Base-by-base conservation (phyloP, 2,888 invertebrate genomes). In the Fragum fragum region DNA sequence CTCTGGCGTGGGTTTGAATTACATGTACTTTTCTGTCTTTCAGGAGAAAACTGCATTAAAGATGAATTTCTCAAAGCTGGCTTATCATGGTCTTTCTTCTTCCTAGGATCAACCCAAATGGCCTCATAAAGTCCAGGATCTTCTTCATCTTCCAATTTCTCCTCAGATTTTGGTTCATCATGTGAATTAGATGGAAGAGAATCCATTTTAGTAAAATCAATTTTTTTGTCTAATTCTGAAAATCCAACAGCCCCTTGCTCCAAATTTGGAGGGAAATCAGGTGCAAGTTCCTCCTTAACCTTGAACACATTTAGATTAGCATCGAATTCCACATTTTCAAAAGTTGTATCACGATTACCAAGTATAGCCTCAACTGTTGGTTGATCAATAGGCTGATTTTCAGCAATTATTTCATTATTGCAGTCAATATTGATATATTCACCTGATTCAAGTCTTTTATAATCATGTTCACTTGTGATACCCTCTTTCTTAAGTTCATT, bases 41-140 rank as follows among this genome's bases (percentile, higher is more conserved):
- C 71, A 42, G 80, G 83, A 75, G 83, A 76, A 32, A 79, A 84
- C 29, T 84, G 71, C 57, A 84, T 78, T n/a, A 80, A 72, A 71
- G 55, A 69, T 26, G 85, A 85, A 23, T 70, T 57, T 69, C 75
- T 73, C 42, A 23, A 0, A 66, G 53, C 39, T 63, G 52, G 57
- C 11, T 18, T 28, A 52, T 47, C 6, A 16, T 36, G 9, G 3
- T 16, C 23, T 11, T 28, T 42, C 36, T 63, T 52, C 53, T 36
- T 69, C n/a, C 59, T 75, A 28, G 81, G 76, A 14, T 66, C 36
- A 9, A 61, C 79, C 87, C 87, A 87, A 1, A 87, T 85, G n/a
- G 85, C 74, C 70, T 87, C 87, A 79, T 87, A 87, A 32, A 79
- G 73, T 55, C 53, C 61, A 32, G 69, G 66, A 23, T 73, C 36